These are phyloP conservation scores for Natrix natrix DNA, from an alignment of 2,797 vertebrate genomes.

Conservation along the genomic window DNA sequence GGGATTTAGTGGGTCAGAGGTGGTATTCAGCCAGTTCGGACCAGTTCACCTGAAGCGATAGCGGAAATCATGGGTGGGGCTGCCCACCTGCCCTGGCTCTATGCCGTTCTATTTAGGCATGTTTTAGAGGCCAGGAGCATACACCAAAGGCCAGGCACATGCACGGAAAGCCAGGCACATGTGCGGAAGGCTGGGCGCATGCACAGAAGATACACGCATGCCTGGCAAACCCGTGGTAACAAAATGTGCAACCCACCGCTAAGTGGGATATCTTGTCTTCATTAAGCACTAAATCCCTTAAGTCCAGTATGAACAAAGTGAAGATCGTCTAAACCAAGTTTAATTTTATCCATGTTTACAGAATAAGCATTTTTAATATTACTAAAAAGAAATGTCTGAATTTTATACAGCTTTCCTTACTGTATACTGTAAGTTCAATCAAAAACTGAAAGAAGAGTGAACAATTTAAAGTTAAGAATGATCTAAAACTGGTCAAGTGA, in stretches of 20 bases:
- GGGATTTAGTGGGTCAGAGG: background rate
- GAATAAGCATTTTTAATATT: background rate
- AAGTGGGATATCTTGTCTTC: background rate
- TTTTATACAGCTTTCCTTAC: background rate
- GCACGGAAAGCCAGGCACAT: too few relatives aligned
- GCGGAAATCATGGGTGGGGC: too few relatives aligned
- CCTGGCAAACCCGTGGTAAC: too few relatives aligned
- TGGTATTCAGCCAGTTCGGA: too few relatives aligned
- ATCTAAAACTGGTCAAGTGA: background rate
- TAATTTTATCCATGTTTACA: background rate
- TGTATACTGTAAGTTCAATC: background rate
- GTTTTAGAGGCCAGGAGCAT: too few relatives aligned
- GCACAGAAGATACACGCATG: too few relatives aligned
- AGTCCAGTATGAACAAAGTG: background rate
- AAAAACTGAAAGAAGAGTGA: background rate
- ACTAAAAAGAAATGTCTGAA: background rate
- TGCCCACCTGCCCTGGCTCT: too few relatives aligned
- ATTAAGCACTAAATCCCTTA: background rate
- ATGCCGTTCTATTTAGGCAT: too few relatives aligned
- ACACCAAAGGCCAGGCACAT: too few relatives aligned
- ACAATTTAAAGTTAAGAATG: background rate
- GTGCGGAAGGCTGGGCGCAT: too few relatives aligned
- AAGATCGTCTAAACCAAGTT: background rate
- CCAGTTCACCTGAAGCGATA: too few relatives aligned
- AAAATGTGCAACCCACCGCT: too few relatives aligned